These are phyloP conservation scores for Lagorchestes hirsutus DNA, from an alignment of 2,797 vertebrate species.

Conservation along the genomic window DNA sequence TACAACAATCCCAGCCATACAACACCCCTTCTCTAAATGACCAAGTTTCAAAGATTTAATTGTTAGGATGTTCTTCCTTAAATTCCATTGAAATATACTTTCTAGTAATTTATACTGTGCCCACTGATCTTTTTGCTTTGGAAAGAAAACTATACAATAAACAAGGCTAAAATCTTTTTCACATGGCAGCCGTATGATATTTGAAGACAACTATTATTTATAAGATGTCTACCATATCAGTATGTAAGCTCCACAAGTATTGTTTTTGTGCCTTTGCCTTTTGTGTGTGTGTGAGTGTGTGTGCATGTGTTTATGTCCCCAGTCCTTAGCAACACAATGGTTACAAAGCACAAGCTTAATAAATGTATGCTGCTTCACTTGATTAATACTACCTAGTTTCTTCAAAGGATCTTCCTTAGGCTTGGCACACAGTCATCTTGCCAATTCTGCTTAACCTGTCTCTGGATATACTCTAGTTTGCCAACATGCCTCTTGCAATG, in stretches of 20 bases:
- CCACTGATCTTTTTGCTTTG: not conserved
- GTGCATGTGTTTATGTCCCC: too few species aligned
- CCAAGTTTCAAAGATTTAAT: not conserved
- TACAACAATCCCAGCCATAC: too few species aligned
- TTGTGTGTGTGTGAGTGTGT: too few species aligned
- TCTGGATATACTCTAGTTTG: not conserved
- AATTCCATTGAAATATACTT: not conserved
- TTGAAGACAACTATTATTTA: not conserved
- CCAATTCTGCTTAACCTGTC: not conserved
- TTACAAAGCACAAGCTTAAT: not conserved
- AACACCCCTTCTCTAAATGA: not conserved
- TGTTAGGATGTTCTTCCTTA: not conserved
- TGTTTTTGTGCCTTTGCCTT: not conserved
- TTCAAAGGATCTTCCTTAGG: not conserved
- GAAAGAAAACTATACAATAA: not conserved
- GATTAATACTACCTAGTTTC: not conserved
- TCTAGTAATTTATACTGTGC: not conserved
- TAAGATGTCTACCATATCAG: not conserved
- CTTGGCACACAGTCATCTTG: not conserved
- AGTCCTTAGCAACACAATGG: not conserved
- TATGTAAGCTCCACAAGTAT: not conserved
- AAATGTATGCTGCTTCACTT: not conserved
- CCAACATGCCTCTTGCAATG: not conserved
- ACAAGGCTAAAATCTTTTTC: not conserved
- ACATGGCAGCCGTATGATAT: not conserved